phyloP scores from a whole-genome alignment of 2,797 vertebrate species.

The Coluber constrictor region DNA sequence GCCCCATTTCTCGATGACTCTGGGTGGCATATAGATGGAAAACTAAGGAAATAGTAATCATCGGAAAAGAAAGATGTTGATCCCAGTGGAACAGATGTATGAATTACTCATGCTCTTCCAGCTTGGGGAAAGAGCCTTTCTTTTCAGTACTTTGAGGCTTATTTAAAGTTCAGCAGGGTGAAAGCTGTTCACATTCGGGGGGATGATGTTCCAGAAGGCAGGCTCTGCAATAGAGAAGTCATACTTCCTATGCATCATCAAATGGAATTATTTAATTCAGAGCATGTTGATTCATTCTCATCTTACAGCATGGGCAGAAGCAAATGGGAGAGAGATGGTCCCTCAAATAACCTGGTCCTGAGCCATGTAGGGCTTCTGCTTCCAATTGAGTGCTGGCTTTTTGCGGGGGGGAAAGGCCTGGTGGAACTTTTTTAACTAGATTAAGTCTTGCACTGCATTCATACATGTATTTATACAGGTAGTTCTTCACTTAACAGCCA shows the following conservation, averaged over 20 bases:
- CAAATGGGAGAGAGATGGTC: neutral
- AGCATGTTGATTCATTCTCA: neutral
- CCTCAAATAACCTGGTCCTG: neutral
- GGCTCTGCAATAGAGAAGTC: neutral
- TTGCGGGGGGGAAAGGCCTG: neutral
- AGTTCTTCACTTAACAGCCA: too few species aligned
- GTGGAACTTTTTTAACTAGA: neutral
- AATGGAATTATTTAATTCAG: neutral
- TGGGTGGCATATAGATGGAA: neutral
- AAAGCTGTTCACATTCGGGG: neutral
- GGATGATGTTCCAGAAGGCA: neutral
- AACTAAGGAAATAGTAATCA: neutral
- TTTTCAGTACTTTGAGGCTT: neutral
- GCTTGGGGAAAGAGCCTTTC: neutral
- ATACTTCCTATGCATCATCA: neutral
- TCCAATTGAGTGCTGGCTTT: neutral
- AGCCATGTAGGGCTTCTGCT: neutral
- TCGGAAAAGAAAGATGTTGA: neutral
- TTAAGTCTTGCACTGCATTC: neutral
- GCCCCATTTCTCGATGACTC: neutral
- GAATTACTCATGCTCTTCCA: neutral
- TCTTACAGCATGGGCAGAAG: neutral
- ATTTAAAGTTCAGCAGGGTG: neutral
- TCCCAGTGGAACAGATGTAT: neutral
- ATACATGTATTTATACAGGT: neutral